Evolutionary conservation across 2,797 vertebrate species (phyloP), one percentile per base, ranked within the genome.

Genomic region (Pseudochirops corinnae): DNA sequence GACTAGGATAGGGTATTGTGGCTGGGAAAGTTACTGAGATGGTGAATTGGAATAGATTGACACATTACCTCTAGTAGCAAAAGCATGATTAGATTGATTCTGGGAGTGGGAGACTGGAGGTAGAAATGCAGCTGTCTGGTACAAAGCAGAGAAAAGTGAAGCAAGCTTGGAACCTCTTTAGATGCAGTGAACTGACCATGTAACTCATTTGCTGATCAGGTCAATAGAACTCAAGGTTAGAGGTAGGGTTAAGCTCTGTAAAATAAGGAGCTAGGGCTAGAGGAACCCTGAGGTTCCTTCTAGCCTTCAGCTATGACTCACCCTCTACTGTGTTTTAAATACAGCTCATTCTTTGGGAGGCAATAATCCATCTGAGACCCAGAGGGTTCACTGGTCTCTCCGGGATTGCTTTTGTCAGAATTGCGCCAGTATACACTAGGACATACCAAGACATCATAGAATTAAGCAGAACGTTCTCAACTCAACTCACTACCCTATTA

Each of bases 401-500:
- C 39, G 21, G 3, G 74, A 82, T 46, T 46, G 39, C 7, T 16
- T 46, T 46, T 82, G 74, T 24, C 46, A 46, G 39, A 82, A 46
- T 46, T 95, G 53, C 95, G 91, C 93, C n/a, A 55, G 14, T 2
- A 95, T 13, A 7, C 60, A 55, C 56, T 12, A 12, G 16, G 93
- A 46, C 92, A 5, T 33, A 55, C n/a, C 95, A 91, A 95, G 91
- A 93, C 92, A 60, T 93, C 0, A 39, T 60, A 46, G 53, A 92
- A 93, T 33, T 28, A 58, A 94, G 28, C 12, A 94, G 5, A 26
- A 90, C 12, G 58, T 92, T 10, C 31, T 62, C 31, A 74, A 39
- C 18, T 92, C 92, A 60, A 92, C 1, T 33, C 12, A 92, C 91
- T 92, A 50, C 21, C 87, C 39, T 46, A 82, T 82, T 82, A 46